phyloP scores from a whole-genome alignment of 2,888 invertebrate species.

The Allophyes oxyacanthae region DNA sequence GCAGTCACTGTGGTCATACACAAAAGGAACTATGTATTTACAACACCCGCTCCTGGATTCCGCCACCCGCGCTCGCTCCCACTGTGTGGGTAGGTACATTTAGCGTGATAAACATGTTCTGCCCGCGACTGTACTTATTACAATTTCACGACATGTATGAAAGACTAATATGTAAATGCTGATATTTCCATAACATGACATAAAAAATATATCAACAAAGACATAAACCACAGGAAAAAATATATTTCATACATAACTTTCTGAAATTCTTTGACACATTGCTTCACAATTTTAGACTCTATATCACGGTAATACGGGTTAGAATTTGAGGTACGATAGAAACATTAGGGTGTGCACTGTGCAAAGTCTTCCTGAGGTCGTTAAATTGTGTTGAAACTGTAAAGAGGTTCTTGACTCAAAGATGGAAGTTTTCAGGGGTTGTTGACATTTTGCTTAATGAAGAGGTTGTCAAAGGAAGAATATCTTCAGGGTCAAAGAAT shows the following conservation, averaged over 20 bases:
- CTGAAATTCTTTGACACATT: constrained; percentile 9
- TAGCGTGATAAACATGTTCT: too few relatives aligned
- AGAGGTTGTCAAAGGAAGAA: constrained; percentile 3
- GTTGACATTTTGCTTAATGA: constrained; percentile 30
- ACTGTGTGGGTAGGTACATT: too few relatives aligned
- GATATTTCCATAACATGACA: constrained; percentile 11
- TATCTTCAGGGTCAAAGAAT: constrained; percentile 1
- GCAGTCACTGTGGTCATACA: too few relatives aligned
- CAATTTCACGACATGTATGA: neutral
- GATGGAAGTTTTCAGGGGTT: constrained; percentile 5
- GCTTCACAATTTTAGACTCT: constrained; percentile 11
- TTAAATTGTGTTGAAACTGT: constrained; percentile 35
- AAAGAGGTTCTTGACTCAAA: constrained; percentile 11
- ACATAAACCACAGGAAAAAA: constrained; percentile 13
- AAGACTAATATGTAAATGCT: too few relatives aligned
- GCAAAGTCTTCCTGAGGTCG: constrained; percentile 22
- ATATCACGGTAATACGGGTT: neutral
- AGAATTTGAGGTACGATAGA: constrained; percentile 8
- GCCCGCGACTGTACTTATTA: too few relatives aligned
- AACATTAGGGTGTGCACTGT: constrained; percentile 2
- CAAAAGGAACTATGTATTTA: too few relatives aligned
- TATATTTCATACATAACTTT: constrained; percentile 6
- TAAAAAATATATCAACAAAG: constrained; percentile 17
- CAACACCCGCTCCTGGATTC: too few relatives aligned
- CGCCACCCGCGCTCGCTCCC: too few relatives aligned